Conservation (phyloP, 1,140 invertebrate genomes). For the Arctopsyche grandis region DNA sequence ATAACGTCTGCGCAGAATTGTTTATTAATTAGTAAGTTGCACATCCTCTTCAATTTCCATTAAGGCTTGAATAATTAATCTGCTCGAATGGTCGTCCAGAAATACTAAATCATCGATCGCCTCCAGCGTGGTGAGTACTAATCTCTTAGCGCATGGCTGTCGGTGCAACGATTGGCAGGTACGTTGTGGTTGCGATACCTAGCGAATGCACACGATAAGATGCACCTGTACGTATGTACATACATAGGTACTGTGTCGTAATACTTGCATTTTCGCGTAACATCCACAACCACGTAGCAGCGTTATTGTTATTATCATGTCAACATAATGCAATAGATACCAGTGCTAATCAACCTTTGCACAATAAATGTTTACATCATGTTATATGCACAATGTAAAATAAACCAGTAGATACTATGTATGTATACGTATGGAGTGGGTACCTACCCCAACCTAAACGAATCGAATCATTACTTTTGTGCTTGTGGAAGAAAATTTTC, state of each 20-base stretch:
- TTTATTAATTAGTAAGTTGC: too few relatives aligned
- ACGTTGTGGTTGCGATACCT: too few relatives aligned
- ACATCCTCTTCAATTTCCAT: conserved; percentile 9
- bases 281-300: background rate
- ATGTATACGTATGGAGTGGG: too few relatives aligned
- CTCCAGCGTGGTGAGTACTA: background rate
- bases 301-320: background rate
- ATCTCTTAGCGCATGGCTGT: background rate
- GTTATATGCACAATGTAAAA: too few relatives aligned
- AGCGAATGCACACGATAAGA: background rate
- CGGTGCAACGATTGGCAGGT: too few relatives aligned
- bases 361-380: too few relatives aligned
- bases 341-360: background rate
- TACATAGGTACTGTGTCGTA: background rate
- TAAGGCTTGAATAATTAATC: conserved; percentile 14
- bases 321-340: background rate
- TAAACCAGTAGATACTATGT: too few relatives aligned
- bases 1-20: too few relatives aligned
- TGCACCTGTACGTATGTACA: conserved; percentile 17
- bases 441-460: too few relatives aligned
- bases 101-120: conserved; percentile 4
- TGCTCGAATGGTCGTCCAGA: background rate
- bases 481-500: too few relatives aligned
- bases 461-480: too few relatives aligned
- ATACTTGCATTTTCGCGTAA: conserved; percentile 14